phyloP scores from a whole-genome alignment of 2,888 invertebrate genomes.

The Scaptomyza tumidula region DNA sequence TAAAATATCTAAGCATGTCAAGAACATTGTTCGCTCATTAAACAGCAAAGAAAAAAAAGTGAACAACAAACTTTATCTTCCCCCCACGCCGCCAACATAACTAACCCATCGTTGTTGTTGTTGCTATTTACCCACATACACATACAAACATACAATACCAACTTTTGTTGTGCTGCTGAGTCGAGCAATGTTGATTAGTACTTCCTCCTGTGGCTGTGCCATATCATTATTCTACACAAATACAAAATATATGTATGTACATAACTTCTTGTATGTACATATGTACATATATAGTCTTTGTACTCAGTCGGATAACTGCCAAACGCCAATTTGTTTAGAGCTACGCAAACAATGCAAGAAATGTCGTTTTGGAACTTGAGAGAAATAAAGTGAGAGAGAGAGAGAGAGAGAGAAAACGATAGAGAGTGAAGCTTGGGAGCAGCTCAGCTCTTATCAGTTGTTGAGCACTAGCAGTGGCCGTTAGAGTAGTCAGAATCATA shows the following conservation, averaged over 20 bases:
- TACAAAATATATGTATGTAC: neutral
- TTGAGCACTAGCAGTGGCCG: slow-evolving; percentile 30
- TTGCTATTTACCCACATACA: slow-evolving; percentile 52
- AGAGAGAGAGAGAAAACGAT: too few relatives aligned
- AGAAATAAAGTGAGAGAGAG: neutral
- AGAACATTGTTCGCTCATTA: slow-evolving; percentile 79
- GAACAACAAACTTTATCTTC: slow-evolving; percentile 30
- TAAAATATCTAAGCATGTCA: slow-evolving; percentile 71
- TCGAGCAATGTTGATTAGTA: slow-evolving; percentile 71
- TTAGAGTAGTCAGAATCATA: slow-evolving; percentile 44
- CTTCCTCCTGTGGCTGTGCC: slow-evolving; percentile 79
- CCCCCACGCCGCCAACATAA: neutral
- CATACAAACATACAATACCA: slow-evolving; percentile 58
- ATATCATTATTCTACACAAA: slow-evolving; percentile 57
- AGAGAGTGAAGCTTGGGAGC: slow-evolving; percentile 29
- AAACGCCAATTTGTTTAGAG: slow-evolving; percentile 53
- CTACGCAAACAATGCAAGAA: slow-evolving; percentile 55
- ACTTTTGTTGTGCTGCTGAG: slow-evolving; percentile 64
- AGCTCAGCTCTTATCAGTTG: slow-evolving; percentile 51
- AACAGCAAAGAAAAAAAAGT: slow-evolving; percentile 30
- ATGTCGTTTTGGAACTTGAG: slow-evolving; percentile 31
- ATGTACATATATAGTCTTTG: slow-evolving; percentile 21
- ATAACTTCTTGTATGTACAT: slow-evolving; percentile 4
- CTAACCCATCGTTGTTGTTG: slow-evolving; percentile 24
- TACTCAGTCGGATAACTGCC: slow-evolving; percentile 25